Percentiles rank a stretch among this genome's conserved stretches.
Evolutionary conservation across 35 echinoderm and acorn worm species (phyloP).

Genomic region (Stichopus chloronotus): DNA sequence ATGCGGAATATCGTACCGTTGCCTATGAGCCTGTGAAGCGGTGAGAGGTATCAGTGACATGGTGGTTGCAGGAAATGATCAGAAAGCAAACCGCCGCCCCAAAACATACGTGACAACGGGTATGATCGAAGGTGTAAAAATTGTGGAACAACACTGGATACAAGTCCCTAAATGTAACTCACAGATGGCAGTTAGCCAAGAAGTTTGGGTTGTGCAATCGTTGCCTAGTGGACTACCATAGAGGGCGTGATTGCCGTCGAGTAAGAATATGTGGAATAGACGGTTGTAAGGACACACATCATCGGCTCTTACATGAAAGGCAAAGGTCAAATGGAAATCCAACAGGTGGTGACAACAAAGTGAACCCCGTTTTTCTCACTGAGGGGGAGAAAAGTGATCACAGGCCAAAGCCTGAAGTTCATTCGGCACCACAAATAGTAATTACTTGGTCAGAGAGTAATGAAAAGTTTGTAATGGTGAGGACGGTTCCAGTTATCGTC

Average conservation of each 20-base stretch:
- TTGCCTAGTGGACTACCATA: conserved; percentile 31
- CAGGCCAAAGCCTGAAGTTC: too few species aligned
- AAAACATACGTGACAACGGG: neutral
- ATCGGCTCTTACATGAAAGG: neutral
- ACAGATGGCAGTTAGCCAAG: conserved; percentile 40
- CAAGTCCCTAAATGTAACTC: neutral
- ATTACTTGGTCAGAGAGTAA: neutral
- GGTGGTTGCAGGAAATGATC: neutral
- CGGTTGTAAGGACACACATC: conserved; percentile 18
- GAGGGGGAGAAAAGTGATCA: neutral
- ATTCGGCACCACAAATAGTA: neutral
- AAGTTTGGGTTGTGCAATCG: neutral
- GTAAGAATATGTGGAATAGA: conserved; percentile 29
- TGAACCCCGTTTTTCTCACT: too few species aligned
- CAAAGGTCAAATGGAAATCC: too few species aligned
- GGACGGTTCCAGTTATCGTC: neutral
- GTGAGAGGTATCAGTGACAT: neutral
- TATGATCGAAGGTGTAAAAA: neutral
- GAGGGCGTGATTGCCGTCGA: conserved; percentile 28
- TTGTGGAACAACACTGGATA: conserved; percentile 11
- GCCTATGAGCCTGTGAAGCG: neutral
- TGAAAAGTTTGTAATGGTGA: neutral
- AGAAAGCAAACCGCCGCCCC: neutral
- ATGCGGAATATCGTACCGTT: conserved; percentile 27
- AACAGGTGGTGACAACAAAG: too few species aligned